Conservation (phyloP, 2,888 invertebrate species). For the Polydrusus tereticollis region DNA sequence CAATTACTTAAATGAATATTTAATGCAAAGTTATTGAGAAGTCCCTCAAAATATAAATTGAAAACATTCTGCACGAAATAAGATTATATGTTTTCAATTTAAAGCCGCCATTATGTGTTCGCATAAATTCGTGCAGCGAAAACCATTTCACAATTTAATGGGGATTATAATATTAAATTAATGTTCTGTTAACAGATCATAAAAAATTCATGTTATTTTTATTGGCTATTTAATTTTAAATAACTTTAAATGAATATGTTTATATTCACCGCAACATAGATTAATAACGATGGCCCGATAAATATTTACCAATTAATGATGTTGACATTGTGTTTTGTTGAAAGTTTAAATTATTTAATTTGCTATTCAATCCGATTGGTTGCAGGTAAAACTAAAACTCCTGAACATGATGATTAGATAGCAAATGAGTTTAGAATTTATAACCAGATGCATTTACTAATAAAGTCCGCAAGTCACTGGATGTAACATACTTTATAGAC, state of each 20-base stretch:
- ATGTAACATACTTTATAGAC: too few species aligned
- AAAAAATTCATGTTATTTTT: slow-evolving; percentile 34
- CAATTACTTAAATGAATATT: slow-evolving; percentile 18
- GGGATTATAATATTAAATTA: slow-evolving; percentile 35
- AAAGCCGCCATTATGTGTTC: slow-evolving; percentile 13
- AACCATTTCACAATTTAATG: slow-evolving; percentile 22
- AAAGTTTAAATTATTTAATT: background rate
- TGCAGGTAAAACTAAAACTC: background rate
- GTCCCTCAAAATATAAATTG: slow-evolving; percentile 28
- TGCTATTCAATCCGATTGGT: background rate
- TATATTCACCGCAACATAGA: slow-evolving; percentile 10
- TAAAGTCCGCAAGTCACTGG: too few species aligned
- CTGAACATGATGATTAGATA: background rate
- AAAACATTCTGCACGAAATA: slow-evolving; percentile 23
- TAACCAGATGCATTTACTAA: too few species aligned
- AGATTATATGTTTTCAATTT: slow-evolving; percentile 36
- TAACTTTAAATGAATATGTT: slow-evolving; percentile 27
- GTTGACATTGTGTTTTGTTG: background rate
- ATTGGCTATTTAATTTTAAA: slow-evolving; percentile 36
- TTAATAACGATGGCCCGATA: slow-evolving; percentile 5
- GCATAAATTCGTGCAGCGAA: slow-evolving; percentile 25
- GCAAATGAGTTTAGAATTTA: too few species aligned
- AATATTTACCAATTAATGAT: slow-evolving; percentile 8
- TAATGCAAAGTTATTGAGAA: slow-evolving; percentile 12
- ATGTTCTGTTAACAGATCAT: slow-evolving; percentile 27